These are phyloP conservation scores for Platyscapa corneri DNA, from an alignment of 1,140 invertebrate genomes.

Conservation along the genomic window DNA sequence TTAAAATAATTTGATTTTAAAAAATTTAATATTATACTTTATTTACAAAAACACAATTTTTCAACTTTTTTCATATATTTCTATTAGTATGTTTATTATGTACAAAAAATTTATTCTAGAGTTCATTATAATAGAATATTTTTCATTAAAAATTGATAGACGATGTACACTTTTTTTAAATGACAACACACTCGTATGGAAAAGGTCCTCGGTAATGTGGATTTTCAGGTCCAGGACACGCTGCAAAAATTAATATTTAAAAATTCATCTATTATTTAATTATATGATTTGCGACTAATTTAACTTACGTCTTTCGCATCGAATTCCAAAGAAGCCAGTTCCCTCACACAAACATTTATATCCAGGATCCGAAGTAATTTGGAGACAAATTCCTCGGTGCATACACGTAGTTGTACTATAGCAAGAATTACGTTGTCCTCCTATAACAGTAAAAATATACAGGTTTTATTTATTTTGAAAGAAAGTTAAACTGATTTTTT, in stretches of 20 bases:
- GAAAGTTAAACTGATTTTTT: too few species aligned
- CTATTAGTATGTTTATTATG: conserved; percentile 57
- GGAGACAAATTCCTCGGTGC: conserved; percentile 80
- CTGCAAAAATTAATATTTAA: conserved; percentile 66
- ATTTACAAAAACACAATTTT: conserved; percentile 31
- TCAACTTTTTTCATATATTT: conserved; percentile 37
- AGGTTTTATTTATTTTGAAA: background rate
- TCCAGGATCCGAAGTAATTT: conserved; percentile 79
- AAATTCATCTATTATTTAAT: background rate
- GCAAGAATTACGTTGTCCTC: conserved; percentile 78
- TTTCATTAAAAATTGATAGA: conserved; percentile 18
- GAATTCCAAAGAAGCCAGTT: conserved; percentile 81
- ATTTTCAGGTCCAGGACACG: conserved; percentile 74
- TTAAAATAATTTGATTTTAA: conserved; percentile 39
- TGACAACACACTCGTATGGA: conserved; percentile 82
- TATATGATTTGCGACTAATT: conserved; percentile 34
- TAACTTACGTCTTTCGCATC: conserved; percentile 79
- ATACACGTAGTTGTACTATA: conserved; percentile 76
- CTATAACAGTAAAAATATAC: conserved; percentile 64
- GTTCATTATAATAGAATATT: conserved; percentile 16
- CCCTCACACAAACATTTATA: conserved; percentile 83
- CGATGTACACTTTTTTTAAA: conserved; percentile 66
- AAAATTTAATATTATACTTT: conserved; percentile 15
- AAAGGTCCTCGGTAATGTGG: conserved; percentile 73
- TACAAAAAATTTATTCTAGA: conserved; percentile 56